phyloP scores from a whole-genome alignment of 2,888 invertebrate species.

The Melanotus villosus region DNA sequence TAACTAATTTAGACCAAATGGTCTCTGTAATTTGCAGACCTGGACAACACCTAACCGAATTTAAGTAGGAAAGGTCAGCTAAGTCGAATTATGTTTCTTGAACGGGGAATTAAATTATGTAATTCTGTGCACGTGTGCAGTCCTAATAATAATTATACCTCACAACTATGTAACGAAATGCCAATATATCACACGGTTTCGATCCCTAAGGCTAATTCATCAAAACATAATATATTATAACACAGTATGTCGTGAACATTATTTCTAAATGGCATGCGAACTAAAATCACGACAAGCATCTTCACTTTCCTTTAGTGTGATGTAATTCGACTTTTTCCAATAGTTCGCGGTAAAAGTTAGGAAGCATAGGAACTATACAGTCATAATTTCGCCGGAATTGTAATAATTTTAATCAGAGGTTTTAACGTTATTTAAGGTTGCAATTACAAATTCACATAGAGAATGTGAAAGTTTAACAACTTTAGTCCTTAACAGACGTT shows the following conservation, averaged over 20 bases:
- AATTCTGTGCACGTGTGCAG: slow-evolving; percentile 5
- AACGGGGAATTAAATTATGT: slow-evolving; percentile 4
- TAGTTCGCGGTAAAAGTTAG: neutral
- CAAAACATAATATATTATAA: neutral
- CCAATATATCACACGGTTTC: slow-evolving; percentile 13
- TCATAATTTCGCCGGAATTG: too few relatives aligned
- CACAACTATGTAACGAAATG: neutral
- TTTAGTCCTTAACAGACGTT: neutral
- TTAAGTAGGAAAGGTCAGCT: slow-evolving; percentile 1
- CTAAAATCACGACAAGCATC: neutral
- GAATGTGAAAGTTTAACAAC: neutral
- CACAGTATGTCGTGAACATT: neutral
- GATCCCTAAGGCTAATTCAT: neutral
- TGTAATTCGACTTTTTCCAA: neutral
- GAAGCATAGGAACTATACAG: too few relatives aligned
- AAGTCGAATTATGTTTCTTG: neutral
- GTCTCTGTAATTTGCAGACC: neutral
- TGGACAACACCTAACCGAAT: neutral
- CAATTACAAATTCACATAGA: too few relatives aligned
- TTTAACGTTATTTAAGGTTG: neutral
- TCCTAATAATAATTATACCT: neutral
- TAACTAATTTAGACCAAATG: neutral
- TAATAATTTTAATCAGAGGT: too few relatives aligned
- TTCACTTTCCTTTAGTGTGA: slow-evolving; percentile 20
- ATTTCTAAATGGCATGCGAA: slow-evolving; percentile 18